Conservation (phyloP, 2,888 invertebrate genomes). For the Lochmaea crataegi region DNA sequence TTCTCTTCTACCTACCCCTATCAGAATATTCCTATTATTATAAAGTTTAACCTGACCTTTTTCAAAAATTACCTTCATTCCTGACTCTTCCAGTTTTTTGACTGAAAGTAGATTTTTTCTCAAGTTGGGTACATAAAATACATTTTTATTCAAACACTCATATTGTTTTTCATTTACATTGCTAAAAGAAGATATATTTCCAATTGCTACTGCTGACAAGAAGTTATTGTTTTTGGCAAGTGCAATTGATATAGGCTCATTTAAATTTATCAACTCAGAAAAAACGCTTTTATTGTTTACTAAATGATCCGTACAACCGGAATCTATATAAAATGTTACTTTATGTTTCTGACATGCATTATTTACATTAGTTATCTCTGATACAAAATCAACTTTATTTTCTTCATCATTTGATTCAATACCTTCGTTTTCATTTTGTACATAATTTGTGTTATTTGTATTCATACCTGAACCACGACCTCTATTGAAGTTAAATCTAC, state of each 20-base stretch:
- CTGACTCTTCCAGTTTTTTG: slow-evolving; percentile 35
- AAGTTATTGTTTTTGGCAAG: slow-evolving; percentile 3
- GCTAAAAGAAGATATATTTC: slow-evolving; percentile 8
- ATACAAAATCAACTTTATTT: no score
- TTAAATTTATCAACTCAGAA: background rate
- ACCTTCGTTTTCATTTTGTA: slow-evolving; percentile 19
- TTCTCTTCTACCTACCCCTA: slow-evolving; percentile 37
- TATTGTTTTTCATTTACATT: slow-evolving; percentile 35
- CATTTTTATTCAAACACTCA: slow-evolving; percentile 40
- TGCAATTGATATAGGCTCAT: background rate
- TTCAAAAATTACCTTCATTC: slow-evolving; percentile 35
- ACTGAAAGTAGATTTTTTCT: slow-evolving; percentile 33
- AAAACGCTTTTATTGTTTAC: no score
- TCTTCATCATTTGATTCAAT: no score
- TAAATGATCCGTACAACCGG: no score
- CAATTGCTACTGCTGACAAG: slow-evolving; percentile 5
- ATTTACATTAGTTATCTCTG: no score
- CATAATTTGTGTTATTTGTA: no score
- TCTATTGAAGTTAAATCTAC: no score
- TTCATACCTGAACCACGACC: no score
- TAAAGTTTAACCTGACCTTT: slow-evolving; percentile 31
- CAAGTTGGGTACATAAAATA: slow-evolving; percentile 36
- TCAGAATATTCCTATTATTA: slow-evolving; percentile 18
- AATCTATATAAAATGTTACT: no score
- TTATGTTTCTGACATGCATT: no score